phyloP scores from a whole-genome alignment of 2,113 vertebrate species.

The Philantomba maxwellii region DNA sequence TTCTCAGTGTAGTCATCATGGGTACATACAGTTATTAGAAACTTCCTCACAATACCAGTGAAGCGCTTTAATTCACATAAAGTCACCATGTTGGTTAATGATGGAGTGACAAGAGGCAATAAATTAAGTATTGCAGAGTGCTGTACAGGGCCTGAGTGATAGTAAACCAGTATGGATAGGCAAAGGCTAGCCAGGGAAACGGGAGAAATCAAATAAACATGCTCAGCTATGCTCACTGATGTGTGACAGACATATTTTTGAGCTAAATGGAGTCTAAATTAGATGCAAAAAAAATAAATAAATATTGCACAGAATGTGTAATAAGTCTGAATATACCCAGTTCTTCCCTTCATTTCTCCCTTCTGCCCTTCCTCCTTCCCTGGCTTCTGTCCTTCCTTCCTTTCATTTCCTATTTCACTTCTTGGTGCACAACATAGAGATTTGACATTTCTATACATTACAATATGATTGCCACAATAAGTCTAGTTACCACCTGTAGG shows the following conservation, averaged over 20 bases:
- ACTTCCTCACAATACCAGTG: neutral
- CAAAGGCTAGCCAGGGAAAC: neutral
- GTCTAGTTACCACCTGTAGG: neutral
- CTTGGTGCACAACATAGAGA: neutral
- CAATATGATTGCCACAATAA: neutral
- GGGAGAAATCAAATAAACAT: neutral
- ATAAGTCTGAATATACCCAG: neutral
- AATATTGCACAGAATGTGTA: neutral
- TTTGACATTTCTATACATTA: neutral
- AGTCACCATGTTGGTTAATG: neutral
- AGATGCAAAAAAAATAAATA: neutral
- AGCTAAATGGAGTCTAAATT: neutral
- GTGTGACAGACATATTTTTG: neutral
- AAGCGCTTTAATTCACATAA: neutral
- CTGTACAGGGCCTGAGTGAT: neutral
- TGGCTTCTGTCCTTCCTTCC: neutral
- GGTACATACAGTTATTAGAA: neutral
- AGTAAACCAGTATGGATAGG: rapidly evolving
- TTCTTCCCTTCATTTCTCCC: neutral
- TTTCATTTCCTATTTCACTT: neutral
- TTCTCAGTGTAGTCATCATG: too few relatives aligned
- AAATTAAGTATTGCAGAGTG: neutral
- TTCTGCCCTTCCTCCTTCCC: neutral
- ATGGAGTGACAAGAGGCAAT: neutral
- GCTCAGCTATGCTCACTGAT: neutral